Evolutionary conservation across 2,797 vertebrate genomes (phyloP).

Genomic region (Poecile montanus): DNA sequence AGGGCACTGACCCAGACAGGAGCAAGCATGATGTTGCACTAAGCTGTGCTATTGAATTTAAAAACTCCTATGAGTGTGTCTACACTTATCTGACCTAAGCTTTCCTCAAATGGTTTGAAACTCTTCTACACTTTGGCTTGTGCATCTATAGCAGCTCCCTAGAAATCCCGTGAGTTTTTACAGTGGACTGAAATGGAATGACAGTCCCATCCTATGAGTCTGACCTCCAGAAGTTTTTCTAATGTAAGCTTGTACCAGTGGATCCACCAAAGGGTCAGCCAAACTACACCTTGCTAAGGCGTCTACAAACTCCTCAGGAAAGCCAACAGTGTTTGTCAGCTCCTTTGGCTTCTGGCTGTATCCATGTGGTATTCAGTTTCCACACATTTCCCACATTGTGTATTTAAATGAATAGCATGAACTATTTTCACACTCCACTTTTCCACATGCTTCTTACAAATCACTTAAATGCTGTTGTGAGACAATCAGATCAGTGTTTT

Average conservation of each 20-base stretch:
- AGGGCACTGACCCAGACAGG: background rate
- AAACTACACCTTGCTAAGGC: background rate
- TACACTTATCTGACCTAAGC: background rate
- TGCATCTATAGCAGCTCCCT: rapidly evolving
- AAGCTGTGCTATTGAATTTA: background rate
- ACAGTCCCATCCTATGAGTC: background rate
- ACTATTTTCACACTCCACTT: background rate
- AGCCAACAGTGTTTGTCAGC: background rate
- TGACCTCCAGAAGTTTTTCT: background rate
- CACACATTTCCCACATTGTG: background rate
- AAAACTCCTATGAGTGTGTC: background rate
- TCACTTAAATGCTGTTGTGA: background rate
- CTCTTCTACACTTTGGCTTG: background rate
- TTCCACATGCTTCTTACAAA: background rate
- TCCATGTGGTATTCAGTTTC: background rate
- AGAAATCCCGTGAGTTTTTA: background rate
- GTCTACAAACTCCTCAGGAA: background rate
- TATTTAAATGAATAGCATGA: background rate
- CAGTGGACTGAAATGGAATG: background rate
- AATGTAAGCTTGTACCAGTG: background rate
- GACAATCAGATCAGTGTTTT: background rate
- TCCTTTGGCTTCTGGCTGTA: background rate
- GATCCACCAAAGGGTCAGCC: background rate
- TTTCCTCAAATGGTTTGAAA: background rate
- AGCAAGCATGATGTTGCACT: background rate